Percentiles rank a stretch among this genome's conserved stretches.
These are phyloP conservation scores for Calephelis perditalis DNA, from an alignment of 2,888 invertebrate genomes.

Conservation along the genomic window DNA sequence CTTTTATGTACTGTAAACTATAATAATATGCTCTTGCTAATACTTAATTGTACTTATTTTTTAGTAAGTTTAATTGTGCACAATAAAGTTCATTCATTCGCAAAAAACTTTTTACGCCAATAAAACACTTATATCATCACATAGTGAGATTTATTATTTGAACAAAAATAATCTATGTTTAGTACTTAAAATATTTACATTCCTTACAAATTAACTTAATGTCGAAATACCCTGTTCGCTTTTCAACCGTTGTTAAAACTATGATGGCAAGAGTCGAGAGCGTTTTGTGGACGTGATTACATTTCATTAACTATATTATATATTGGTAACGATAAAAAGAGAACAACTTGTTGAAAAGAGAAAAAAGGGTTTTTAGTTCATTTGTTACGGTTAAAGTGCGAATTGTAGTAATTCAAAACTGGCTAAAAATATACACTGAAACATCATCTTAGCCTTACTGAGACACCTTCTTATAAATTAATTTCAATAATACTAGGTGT, in stretches of 20 bases:
- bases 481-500: too few species aligned
- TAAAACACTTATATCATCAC: conserved; percentile 53
- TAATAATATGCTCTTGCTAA: too few species aligned
- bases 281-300: conserved; percentile 7
- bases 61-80: too few species aligned
- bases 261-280: conserved; percentile 48
- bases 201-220: conserved; percentile 66
- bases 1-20: too few species aligned
- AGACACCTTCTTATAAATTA: too few species aligned
- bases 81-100: too few species aligned
- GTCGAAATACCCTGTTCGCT: conserved; percentile 74
- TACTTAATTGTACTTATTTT: too few species aligned
- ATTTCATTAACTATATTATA: conserved; percentile 15
- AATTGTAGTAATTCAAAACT: not conserved
- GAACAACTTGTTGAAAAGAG: conserved; percentile 73
- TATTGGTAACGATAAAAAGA: conserved; percentile 14
- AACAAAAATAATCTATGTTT: conserved; percentile 72
- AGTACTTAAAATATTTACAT: conserved; percentile 72
- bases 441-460: too few species aligned
- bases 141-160: conserved; percentile 73
- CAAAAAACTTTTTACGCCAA: conserved; percentile 23
- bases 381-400: conserved; percentile 5
- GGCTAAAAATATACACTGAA: too few species aligned
- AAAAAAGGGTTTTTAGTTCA: conserved; percentile 56
- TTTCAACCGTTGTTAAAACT: conserved; percentile 70